phyloP scores from a whole-genome alignment of 2,888 invertebrate genomes.

The Ophion obscuratus region DNA sequence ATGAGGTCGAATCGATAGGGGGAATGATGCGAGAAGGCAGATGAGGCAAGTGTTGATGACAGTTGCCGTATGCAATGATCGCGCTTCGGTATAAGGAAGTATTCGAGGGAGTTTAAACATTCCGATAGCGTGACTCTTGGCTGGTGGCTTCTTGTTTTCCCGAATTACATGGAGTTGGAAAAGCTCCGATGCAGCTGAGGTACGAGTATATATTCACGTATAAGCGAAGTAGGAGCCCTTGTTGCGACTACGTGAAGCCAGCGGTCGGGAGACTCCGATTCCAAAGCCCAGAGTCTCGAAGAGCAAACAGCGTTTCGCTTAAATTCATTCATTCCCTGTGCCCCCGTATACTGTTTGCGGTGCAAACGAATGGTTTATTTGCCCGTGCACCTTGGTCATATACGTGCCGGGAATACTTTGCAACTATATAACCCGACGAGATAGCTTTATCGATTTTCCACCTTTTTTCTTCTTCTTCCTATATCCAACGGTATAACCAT shows the following conservation, averaged over 20 bases:
- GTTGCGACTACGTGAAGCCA: slow-evolving; percentile 20
- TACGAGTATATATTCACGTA: slow-evolving; percentile 17
- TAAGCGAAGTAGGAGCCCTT: background rate
- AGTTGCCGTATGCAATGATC: slow-evolving; percentile 47
- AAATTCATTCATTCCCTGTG: slow-evolving; percentile 67
- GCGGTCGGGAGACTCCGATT: slow-evolving; percentile 38
- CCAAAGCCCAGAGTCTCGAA: slow-evolving; percentile 56
- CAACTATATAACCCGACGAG: slow-evolving; percentile 41
- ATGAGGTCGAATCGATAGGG: too few species aligned
- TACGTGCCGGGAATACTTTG: slow-evolving; percentile 64
- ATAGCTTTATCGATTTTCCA: slow-evolving; percentile 59
- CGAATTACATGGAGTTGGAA: slow-evolving; percentile 34
- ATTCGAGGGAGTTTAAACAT: slow-evolving; percentile 42
- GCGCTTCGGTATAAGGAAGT: background rate
- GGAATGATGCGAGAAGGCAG: background rate
- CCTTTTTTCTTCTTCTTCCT: background rate
- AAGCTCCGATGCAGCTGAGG: slow-evolving; percentile 11
- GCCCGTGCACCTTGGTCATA: slow-evolving; percentile 61
- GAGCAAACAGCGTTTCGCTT: slow-evolving; percentile 68
- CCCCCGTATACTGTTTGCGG: slow-evolving; percentile 55
- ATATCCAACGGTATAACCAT: slow-evolving; percentile 31
- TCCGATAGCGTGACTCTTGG: slow-evolving; percentile 45
- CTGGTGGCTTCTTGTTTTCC: slow-evolving; percentile 47
- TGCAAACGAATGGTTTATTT: slow-evolving; percentile 68
- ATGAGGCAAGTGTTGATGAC: slow-evolving; percentile 21